Base-by-base conservation (phyloP, 2,113 vertebrate species). In the Python bivittatus region DNA sequence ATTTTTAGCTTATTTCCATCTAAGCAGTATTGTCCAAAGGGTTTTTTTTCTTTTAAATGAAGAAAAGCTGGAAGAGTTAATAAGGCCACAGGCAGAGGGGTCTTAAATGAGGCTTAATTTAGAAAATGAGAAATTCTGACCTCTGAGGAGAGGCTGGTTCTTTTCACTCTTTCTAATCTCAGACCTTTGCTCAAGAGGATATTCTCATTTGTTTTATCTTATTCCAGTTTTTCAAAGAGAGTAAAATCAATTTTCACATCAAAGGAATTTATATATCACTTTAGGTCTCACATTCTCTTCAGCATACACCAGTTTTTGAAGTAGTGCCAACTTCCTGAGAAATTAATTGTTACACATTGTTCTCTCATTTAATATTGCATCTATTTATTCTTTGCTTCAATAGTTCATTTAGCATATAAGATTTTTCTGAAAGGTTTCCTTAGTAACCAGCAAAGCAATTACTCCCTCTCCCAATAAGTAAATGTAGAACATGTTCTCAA, bases 171-270 rank as follows among this genome's bases (percentile, higher is more conserved):
- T 92, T 93, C 58, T 90, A 90, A 90, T 72, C 68, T 95, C 84
- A 93, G 89, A 57, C 1, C 2, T 89, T 95, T 90, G 3, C 42
- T 91, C 29, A 90, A 86, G 68, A 93, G 25, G 1, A 88, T 79
- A 92, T 3, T 0, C 52, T 85, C 61, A 29, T 72, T 92, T 91
- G 54, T 91, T 95, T 94, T 86, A 53, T 92, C 84, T 92, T 88
- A 88, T 1, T 93, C 93, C 53, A 87, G 3, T 25, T 60, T 89
- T 95, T 84, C 83, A 23, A n/a, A 33, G 61, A 56, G 11, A 79
- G n/a, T 0, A 4, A n/a, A 93, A 95, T 52, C 2, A 68, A 92
- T 96, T 96, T 96, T 94, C 64, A 90, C 86, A 93, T 92, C 92
- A 95, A 95, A 95, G 86, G 20, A 57, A 88, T 38, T n/a, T 89